phyloP scores from a whole-genome alignment of 2,797 vertebrate genomes.

The Vireo griseus region DNA sequence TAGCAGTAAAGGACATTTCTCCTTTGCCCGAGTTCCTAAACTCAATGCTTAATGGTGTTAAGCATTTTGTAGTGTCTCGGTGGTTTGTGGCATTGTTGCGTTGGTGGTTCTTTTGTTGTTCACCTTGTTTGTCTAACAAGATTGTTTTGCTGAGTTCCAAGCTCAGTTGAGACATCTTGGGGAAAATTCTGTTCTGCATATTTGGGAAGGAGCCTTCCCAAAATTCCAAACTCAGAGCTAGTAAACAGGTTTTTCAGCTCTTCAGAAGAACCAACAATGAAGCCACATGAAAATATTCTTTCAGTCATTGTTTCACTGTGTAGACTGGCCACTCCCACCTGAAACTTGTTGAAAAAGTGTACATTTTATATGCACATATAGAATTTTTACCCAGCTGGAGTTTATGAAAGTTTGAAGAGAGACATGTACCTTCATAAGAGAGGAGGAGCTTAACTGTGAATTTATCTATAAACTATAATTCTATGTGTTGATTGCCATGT shows the following conservation, averaged over 20 bases:
- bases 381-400: neutral
- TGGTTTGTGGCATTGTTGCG: neutral
- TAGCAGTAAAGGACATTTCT: neutral
- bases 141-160: neutral
- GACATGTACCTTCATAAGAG: accelerated
- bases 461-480: neutral
- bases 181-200: neutral
- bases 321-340: neutral
- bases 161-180: neutral
- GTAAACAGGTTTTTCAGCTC: neutral
- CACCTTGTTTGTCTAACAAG: neutral
- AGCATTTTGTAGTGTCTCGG: neutral
- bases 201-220: neutral
- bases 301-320: neutral
- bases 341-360: neutral
- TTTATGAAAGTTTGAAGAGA: neutral
- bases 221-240: neutral
- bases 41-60: neutral
- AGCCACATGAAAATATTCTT: neutral
- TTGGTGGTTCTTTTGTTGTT: neutral
- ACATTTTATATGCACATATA: neutral
- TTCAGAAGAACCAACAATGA: neutral
- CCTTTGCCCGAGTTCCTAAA: accelerated
- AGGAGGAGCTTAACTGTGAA: neutral
- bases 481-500: neutral